Evolutionary conservation across 92 coral and sea anemone species (phyloP).

Genomic region (Phenganax subtilis): DNA sequence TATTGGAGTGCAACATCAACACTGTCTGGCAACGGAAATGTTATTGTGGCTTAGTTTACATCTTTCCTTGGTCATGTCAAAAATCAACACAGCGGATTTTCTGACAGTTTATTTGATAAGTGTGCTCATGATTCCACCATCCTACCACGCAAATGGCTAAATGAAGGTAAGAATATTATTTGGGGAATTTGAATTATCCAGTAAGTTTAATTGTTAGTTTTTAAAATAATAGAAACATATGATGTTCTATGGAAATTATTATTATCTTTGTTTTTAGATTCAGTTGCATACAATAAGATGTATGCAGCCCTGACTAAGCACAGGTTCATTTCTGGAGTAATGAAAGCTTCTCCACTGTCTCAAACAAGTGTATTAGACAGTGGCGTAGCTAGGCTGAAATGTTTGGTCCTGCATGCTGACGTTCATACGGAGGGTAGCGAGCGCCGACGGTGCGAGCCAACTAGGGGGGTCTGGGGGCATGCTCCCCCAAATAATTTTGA

Average conservation of each 20-base stretch:
- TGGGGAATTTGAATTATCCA: too few relatives aligned
- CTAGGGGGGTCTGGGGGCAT: too few relatives aligned
- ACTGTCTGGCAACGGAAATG: slow-evolving; percentile 6
- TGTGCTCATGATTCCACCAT: not conserved
- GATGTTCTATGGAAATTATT: not conserved
- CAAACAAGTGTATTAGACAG: too few relatives aligned
- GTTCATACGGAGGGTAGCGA: too few relatives aligned
- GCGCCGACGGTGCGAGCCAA: too few relatives aligned
- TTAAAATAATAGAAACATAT: too few relatives aligned
- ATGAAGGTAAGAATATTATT: not conserved
- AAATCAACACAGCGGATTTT: slow-evolving; percentile 4
- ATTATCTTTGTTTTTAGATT: not conserved
- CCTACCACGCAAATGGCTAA: not conserved
- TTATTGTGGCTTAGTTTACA: not conserved
- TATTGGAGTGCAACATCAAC: slow-evolving; percentile 27
- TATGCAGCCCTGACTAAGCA: not conserved
- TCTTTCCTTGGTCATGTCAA: slow-evolving; percentile 16
- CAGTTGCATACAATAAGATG: not conserved
- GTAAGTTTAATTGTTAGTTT: too few relatives aligned
- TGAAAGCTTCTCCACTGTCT: not conserved
- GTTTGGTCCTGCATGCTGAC: too few relatives aligned
- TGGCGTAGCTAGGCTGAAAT: too few relatives aligned
- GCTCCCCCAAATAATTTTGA: too few relatives aligned
- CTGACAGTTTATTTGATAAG: not conserved
- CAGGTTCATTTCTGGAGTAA: not conserved